These are phyloP conservation scores for Enoplolaimus lenunculus DNA, from an alignment of 2,888 invertebrate genomes.

Conservation along the genomic window DNA sequence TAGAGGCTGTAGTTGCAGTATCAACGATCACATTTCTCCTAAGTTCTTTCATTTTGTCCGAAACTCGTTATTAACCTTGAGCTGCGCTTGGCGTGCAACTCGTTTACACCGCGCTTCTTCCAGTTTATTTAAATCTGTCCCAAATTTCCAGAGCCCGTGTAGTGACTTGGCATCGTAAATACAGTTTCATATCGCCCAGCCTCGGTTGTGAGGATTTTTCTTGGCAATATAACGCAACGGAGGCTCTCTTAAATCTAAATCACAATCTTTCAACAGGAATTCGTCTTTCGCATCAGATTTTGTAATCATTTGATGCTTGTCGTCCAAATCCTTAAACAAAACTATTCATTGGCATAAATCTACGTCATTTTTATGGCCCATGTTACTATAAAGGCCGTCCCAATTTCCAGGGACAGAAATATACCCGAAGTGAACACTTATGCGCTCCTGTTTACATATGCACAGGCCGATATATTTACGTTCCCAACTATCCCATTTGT, in stretches of 20 bases:
- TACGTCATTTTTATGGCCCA: no score
- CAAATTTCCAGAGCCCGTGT: constrained; percentile 67
- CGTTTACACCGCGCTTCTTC: constrained; percentile 58
- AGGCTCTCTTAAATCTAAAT: constrained; percentile 74
- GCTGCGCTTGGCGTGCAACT: constrained; percentile 54
- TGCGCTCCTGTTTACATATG: no score
- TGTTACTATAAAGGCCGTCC: no score
- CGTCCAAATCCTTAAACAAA: constrained; percentile 61
- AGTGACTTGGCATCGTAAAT: constrained; percentile 64
- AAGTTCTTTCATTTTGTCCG: constrained; percentile 61
- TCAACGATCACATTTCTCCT: constrained; percentile 8
- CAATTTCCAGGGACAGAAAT: no score
- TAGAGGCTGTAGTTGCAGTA: neutral
- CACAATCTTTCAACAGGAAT: constrained; percentile 79
- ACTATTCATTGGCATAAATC: no score
- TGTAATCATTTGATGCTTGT: constrained; percentile 69
- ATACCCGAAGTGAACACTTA: no score
- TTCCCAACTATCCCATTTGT: no score
- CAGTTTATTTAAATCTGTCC: constrained; percentile 62
- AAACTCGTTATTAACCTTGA: constrained; percentile 61
- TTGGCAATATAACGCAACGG: constrained; percentile 63
- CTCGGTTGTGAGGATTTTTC: constrained; percentile 80
- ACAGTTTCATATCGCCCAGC: constrained; percentile 92
- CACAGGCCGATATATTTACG: no score
- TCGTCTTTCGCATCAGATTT: constrained; percentile 78